Evolutionary conservation across 2,888 invertebrate genomes (phyloP).

Genomic region (Parochlus steinenii): DNA sequence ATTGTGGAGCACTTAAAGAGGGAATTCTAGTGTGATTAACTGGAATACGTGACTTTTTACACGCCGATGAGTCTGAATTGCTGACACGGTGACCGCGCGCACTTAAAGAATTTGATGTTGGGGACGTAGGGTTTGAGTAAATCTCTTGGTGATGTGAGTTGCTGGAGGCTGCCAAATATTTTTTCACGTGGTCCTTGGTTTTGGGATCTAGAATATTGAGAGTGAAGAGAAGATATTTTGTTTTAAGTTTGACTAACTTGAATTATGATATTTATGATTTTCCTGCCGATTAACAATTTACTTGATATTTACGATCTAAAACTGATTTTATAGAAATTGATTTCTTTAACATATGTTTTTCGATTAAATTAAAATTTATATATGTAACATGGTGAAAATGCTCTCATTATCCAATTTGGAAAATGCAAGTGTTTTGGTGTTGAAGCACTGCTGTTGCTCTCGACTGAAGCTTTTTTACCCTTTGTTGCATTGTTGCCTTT

Average conservation of each 20-base stretch:
- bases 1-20: slow-evolving; percentile 25
- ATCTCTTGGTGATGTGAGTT: slow-evolving; percentile 32
- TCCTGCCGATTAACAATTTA: too few relatives aligned
- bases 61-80: slow-evolving; percentile 25
- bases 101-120: slow-evolving; percentile 26
- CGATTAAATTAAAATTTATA: too few relatives aligned
- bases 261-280: too few relatives aligned
- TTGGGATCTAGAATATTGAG: slow-evolving; percentile 53
- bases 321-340: too few relatives aligned
- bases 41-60: slow-evolving; percentile 19
- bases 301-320: background rate
- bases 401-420: too few relatives aligned
- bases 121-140: slow-evolving; percentile 22
- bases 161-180: slow-evolving; percentile 46
- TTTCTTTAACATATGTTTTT: too few relatives aligned
- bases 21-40: slow-evolving; percentile 14
- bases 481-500: too few relatives aligned
- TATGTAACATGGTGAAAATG: too few relatives aligned
- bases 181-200: slow-evolving; percentile 63
- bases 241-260: too few relatives aligned
- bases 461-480: too few relatives aligned
- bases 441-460: too few relatives aligned
- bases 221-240: slow-evolving; percentile 5
- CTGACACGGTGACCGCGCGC: slow-evolving; percentile 22
- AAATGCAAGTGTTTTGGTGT: too few relatives aligned